Percentiles rank a stretch among this genome's conserved stretches.
phyloP scores from a whole-genome alignment of 2,888 invertebrate genomes.

The Cistogaster globosa region DNA sequence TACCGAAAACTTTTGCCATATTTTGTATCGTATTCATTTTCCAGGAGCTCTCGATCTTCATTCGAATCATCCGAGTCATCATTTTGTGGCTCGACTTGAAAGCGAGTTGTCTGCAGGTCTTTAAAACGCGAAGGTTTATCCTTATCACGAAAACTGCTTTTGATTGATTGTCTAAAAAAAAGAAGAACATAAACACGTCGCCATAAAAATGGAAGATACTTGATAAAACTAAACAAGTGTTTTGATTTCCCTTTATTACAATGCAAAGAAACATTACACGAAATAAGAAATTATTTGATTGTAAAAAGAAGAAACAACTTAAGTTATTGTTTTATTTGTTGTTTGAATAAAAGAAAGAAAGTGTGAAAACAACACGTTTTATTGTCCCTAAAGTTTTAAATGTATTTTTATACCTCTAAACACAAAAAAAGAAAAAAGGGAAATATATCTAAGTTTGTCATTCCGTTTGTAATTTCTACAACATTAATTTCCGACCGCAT shows the following conservation, averaged over 20 bases:
- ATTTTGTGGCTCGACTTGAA: conserved; percentile 84
- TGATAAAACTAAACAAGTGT: background rate
- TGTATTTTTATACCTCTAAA: too few species aligned
- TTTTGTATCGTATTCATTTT: conserved; percentile 86
- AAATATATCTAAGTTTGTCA: too few species aligned
- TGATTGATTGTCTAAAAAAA: conserved; percentile 82
- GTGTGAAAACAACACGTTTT: background rate
- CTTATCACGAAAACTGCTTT: conserved; percentile 86
- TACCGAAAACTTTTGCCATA: conserved; percentile 92
- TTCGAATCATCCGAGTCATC: conserved; percentile 83
- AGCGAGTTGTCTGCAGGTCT: conserved; percentile 85
- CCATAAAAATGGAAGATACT: too few species aligned
- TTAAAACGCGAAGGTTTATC: conserved; percentile 86
- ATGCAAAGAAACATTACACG: too few species aligned
- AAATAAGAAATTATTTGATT: too few species aligned
- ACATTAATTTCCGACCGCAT: too few species aligned
- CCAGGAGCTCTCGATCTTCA: conserved; percentile 83
- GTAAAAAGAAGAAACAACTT: background rate
- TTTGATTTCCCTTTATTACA: too few species aligned
- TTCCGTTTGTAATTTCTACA: too few species aligned
- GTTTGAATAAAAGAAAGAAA: conserved; percentile 8
- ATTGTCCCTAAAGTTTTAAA: background rate
- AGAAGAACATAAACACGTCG: too few species aligned
- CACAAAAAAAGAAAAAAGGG: too few species aligned
- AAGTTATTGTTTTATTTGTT: background rate